phyloP scores from a whole-genome alignment of 2,113 vertebrate genomes.

The Neopipo cinnamomea region DNA sequence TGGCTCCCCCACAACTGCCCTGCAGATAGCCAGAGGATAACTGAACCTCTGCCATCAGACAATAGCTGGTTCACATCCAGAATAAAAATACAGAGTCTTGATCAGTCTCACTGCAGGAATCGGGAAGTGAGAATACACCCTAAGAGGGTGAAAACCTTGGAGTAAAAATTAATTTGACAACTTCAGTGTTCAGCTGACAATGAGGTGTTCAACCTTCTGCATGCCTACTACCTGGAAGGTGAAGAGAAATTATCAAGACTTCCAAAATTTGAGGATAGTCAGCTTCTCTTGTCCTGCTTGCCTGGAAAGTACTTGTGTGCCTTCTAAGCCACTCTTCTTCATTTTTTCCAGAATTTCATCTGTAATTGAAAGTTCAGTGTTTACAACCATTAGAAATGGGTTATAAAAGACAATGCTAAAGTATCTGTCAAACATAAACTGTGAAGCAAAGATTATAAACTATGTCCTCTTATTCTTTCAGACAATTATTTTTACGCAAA shows the following conservation, averaged over 20 bases:
- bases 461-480: background rate
- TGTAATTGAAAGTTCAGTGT: slow-evolving; percentile 56
- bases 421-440: background rate
- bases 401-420: background rate
- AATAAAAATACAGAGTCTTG: background rate
- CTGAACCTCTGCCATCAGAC: background rate
- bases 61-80: background rate
- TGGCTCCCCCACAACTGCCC: background rate
- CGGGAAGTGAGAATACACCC: background rate
- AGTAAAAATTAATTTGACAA: background rate
- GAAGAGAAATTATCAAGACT: background rate
- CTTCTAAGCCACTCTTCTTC: slow-evolving; percentile 74
- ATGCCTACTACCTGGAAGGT: background rate
- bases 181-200: background rate
- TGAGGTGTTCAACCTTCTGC: background rate
- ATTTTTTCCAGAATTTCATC: slow-evolving; percentile 86
- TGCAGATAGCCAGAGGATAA: background rate
- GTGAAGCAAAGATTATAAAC: background rate
- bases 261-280: slow-evolving; percentile 81
- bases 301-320: slow-evolving; percentile 74
- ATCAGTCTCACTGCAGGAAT: background rate
- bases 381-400: background rate
- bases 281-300: slow-evolving; percentile 84
- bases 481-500: background rate
- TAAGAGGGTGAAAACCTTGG: background rate